Evolutionary conservation across 2,888 invertebrate genomes (phyloP).

Genomic region (Chymomyza caudatula): DNA sequence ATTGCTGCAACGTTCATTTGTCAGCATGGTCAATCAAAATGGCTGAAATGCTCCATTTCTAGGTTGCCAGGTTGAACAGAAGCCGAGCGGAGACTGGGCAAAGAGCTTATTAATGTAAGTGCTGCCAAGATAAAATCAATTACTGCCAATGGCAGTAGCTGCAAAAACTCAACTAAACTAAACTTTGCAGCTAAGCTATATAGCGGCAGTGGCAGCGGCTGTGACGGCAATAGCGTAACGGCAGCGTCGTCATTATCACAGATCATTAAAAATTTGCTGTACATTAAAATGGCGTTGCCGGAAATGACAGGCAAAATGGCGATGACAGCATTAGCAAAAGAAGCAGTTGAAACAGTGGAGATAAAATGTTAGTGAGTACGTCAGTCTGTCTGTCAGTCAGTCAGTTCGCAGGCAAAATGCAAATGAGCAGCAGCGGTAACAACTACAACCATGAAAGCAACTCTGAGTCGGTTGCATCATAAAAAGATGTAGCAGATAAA

Average conservation of each 20-base stretch:
- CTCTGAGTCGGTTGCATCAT: slow-evolving; percentile 1
- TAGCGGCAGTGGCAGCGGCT: neutral
- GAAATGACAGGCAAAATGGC: slow-evolving; percentile 37
- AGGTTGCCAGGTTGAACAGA: neutral
- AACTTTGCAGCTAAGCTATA: slow-evolving; percentile 11
- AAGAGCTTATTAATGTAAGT: neutral
- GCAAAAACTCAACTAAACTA: neutral
- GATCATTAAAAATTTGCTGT: slow-evolving; percentile 71
- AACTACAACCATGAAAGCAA: neutral
- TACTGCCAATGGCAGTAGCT: neutral
- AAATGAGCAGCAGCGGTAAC: slow-evolving; percentile 51
- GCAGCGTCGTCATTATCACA: slow-evolving; percentile 70
- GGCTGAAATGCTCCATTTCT: neutral
- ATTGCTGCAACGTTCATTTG: slow-evolving; percentile 45
- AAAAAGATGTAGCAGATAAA: neutral
- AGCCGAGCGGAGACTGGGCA: neutral
- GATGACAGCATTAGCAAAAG: slow-evolving; percentile 11
- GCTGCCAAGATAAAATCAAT: neutral
- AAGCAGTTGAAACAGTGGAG: slow-evolving; percentile 1
- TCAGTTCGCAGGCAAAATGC: slow-evolving; percentile 48
- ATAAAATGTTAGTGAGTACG: neutral
- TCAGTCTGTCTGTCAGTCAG: slow-evolving; percentile 33
- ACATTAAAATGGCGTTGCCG: slow-evolving; percentile 40
- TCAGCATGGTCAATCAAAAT: slow-evolving; percentile 64
- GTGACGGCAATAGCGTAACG: slow-evolving; percentile 32